Conservation (phyloP, 2,797 vertebrate species). For the Meriones psammophilus region DNA sequence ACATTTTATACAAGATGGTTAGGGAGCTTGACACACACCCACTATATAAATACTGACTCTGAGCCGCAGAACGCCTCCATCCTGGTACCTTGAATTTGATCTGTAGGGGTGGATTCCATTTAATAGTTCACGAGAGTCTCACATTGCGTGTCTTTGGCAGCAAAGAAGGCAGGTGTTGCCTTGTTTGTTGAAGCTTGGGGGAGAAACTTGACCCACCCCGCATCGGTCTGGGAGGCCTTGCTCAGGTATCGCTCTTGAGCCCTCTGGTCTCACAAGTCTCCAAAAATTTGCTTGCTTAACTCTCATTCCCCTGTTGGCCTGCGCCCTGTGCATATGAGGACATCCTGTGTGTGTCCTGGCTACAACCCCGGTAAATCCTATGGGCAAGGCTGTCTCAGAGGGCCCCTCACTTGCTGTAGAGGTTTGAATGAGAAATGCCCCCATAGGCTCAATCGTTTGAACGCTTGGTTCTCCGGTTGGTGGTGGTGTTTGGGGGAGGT, state of each 20-base stretch:
- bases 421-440: background rate
- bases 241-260: background rate
- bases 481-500: background rate
- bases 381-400: background rate
- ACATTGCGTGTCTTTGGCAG: background rate
- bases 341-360: background rate
- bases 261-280: background rate
- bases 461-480: background rate
- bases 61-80: background rate
- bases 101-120: background rate
- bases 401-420: background rate
- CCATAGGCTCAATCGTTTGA: too few relatives aligned
- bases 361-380: background rate
- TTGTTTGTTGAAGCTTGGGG: background rate
- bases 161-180: background rate
- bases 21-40: background rate
- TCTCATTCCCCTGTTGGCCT: background rate
- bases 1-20: background rate
- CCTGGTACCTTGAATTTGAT: conserved; percentile 53
- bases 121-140: conserved; percentile 8
- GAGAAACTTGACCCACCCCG: background rate
- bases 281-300: background rate
- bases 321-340: accelerated
- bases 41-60: background rate
- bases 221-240: background rate